Evolutionary conservation across 2,113 vertebrate genomes (phyloP).

Genomic region (Neotragus moschatus): DNA sequence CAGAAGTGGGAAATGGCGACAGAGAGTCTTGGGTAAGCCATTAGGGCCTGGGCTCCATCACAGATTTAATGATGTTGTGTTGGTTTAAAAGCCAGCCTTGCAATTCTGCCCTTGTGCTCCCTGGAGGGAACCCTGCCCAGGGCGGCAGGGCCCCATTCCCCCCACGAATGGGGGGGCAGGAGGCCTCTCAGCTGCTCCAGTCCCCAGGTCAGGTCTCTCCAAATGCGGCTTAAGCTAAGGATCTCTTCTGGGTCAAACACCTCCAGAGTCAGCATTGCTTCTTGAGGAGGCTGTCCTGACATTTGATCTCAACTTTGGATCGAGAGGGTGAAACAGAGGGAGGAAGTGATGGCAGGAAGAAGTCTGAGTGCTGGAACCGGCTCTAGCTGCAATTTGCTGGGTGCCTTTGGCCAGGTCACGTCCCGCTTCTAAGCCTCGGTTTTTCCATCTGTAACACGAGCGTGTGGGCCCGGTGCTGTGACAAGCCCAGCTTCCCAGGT

Average conservation of each 20-base stretch:
- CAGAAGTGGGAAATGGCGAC: slow-evolving; percentile 32
- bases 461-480: not conserved
- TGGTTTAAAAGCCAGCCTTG: slow-evolving; percentile 44
- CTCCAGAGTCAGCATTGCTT: not conserved
- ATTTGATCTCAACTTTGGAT: too few species aligned
- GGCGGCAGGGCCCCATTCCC: not conserved
- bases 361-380: not conserved
- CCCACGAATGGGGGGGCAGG: not conserved
- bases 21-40: slow-evolving; percentile 55
- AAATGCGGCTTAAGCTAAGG: not conserved
- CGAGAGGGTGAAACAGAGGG: not conserved
- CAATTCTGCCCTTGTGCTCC: not conserved
- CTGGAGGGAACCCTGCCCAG: not conserved
- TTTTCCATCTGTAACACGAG: not conserved
- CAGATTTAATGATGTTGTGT: slow-evolving; percentile 4
- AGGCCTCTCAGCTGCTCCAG: not conserved
- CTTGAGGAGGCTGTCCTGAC: rapidly evolving
- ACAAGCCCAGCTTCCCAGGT: not conserved
- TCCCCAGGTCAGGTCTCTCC: not conserved
- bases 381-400: not conserved
- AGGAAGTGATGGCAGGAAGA: not conserved
- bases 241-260: not conserved
- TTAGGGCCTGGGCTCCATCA: slow-evolving; percentile 23
- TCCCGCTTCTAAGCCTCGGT: not conserved
- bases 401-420: not conserved